These are phyloP conservation scores for Tiliacea aurago DNA, from an alignment of 2,888 invertebrate species.

Conservation along the genomic window DNA sequence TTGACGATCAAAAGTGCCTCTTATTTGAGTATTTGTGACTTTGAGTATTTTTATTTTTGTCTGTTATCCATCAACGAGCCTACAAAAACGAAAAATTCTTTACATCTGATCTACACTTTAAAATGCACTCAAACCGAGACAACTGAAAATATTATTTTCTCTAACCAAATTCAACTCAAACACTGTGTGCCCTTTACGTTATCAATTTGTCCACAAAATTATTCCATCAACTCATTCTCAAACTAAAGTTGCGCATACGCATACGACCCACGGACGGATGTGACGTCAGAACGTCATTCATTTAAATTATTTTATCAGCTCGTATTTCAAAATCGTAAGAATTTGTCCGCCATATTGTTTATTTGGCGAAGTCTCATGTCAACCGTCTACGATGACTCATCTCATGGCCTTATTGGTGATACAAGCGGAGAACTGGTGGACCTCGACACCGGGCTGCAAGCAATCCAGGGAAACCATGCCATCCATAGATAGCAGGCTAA, in stretches of 20 bases:
- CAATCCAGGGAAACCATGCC: too few relatives aligned
- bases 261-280: conserved; percentile 27
- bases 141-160: not conserved
- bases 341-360: not conserved
- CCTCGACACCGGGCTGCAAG: too few relatives aligned
- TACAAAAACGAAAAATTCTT: too few relatives aligned
- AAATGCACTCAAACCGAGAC: not conserved
- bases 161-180: conserved; percentile 14
- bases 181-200: not conserved
- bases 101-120: too few relatives aligned
- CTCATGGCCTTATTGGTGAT: too few relatives aligned
- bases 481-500: too few relatives aligned
- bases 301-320: conserved; percentile 44
- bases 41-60: too few relatives aligned
- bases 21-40: too few relatives aligned
- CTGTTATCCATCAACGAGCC: too few relatives aligned
- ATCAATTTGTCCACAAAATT: conserved; percentile 30
- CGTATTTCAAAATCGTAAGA: conserved; percentile 39
- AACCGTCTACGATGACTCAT: not conserved
- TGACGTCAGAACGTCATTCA: conserved; percentile 21
- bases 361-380: not conserved
- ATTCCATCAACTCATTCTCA: conserved; percentile 40
- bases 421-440: too few relatives aligned
- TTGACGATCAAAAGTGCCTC: too few relatives aligned
- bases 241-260: conserved; percentile 28